phyloP scores from a whole-genome alignment of 2,113 vertebrate genomes.

The Oncorhynchus keta region DNA sequence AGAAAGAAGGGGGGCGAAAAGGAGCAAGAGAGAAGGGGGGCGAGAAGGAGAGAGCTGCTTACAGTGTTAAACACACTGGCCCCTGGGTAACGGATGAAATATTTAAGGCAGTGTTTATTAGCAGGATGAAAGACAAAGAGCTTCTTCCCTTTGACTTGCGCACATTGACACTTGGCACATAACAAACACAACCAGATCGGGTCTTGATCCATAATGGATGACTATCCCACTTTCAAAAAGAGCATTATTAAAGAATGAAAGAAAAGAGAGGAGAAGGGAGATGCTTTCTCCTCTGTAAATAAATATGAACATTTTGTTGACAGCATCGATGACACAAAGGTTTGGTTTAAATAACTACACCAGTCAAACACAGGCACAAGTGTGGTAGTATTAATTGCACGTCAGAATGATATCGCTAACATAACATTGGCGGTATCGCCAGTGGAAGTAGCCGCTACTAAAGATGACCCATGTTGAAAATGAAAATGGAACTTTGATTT shows the following conservation, averaged over 20 bases:
- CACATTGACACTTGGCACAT: constrained; percentile 74
- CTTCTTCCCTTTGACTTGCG: constrained; percentile 79
- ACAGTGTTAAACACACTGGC: constrained; percentile 45
- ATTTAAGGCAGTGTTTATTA: constrained; percentile 80
- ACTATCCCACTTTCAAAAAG: constrained; percentile 64
- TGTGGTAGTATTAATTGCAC: neutral
- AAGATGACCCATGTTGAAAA: no score
- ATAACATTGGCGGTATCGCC: neutral
- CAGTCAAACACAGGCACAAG: constrained; percentile 27
- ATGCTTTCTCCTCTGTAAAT: constrained; percentile 37
- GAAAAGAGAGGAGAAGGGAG: constrained; percentile 50
- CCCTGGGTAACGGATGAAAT: constrained; percentile 72
- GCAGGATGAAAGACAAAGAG: constrained; percentile 77
- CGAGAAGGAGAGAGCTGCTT: constrained; percentile 24
- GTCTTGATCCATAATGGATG: constrained; percentile 80
- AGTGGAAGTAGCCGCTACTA: no score
- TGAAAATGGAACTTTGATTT: no score
- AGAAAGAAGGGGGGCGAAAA: neutral
- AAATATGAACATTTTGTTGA: constrained; percentile 70
- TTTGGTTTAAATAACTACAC: constrained; percentile 32
- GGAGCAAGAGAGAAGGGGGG: neutral
- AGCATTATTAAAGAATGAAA: constrained; percentile 74
- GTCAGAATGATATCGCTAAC: neutral
- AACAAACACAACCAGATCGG: constrained; percentile 78
- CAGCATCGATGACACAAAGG: constrained; percentile 43